A percentile compares a stretch with the other conserved stretches of the same genome.
Conservation (phyloP, 2,888 invertebrate species). For the Spodoptera picta region DNA sequence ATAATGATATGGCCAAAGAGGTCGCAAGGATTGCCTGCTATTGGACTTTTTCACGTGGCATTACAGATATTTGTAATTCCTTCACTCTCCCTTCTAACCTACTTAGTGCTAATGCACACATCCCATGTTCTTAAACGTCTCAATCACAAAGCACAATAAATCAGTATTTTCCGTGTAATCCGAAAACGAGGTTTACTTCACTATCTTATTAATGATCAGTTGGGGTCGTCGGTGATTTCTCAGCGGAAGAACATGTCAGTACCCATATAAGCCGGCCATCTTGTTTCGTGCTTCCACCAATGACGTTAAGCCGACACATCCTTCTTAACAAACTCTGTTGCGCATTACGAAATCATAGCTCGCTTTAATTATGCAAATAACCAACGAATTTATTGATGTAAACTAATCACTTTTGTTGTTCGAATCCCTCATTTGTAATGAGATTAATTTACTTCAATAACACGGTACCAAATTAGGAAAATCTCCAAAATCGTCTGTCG, state of each 20-base stretch:
- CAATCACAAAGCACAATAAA: conserved; percentile 32
- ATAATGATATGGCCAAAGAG: too few relatives aligned
- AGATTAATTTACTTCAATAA: conserved; percentile 31
- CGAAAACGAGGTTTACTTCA: conserved; percentile 26
- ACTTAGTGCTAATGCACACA: too few relatives aligned
- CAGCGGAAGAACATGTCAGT: conserved; percentile 45
- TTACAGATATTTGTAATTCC: too few relatives aligned
- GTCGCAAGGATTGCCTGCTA: too few relatives aligned
- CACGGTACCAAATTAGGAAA: conserved; percentile 19
- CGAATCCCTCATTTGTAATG: conserved; percentile 41
- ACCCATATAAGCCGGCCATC: conserved; percentile 38
- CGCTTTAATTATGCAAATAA: conserved; percentile 50
- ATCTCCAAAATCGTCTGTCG: conserved; percentile 5
- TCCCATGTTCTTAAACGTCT: conserved; percentile 1
- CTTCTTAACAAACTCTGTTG: conserved; percentile 55
- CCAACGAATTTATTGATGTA: conserved; percentile 42
- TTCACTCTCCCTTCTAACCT: too few relatives aligned
- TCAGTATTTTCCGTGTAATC: conserved; percentile 33
- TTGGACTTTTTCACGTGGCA: too few relatives aligned
- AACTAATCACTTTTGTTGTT: conserved; percentile 33
- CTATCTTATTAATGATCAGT: conserved; percentile 42
- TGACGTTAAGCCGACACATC: conserved; percentile 61
- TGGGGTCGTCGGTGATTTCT: conserved; percentile 38
- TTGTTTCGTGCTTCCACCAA: conserved; percentile 45
- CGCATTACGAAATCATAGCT: conserved; percentile 47